Percentiles rank a stretch among this genome's conserved stretches.
Conservation (phyloP, 1,140 invertebrate genomes). For the Babylonia areolata region DNA sequence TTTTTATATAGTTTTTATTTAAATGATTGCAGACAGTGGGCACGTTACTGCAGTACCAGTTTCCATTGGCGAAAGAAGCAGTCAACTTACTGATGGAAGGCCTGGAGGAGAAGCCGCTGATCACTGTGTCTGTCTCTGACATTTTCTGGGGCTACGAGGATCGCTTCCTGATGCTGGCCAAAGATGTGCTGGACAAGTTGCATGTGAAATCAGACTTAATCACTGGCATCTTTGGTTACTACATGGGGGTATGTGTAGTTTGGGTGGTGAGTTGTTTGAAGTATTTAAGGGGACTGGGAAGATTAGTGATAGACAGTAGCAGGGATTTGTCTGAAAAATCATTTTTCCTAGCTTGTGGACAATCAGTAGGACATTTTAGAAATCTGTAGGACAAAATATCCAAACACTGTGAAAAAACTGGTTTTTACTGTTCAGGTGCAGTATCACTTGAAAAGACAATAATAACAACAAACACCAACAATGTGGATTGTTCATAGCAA, state of each 20-base stretch:
- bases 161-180: conserved; percentile 47
- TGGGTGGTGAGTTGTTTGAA: neutral
- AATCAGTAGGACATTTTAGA: too few species aligned
- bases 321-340: too few species aligned
- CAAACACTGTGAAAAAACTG: too few species aligned
- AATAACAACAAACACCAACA: too few species aligned
- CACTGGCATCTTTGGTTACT: conserved; percentile 27
- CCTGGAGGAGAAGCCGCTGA: conserved; percentile 51
- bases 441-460: too few species aligned
- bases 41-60: conserved; percentile 49
- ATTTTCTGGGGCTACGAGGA: conserved; percentile 65
- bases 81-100: conserved; percentile 34
- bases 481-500: too few species aligned
- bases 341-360: too few species aligned
- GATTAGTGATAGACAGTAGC: too few species aligned
- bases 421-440: too few species aligned
- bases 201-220: conserved; percentile 19
- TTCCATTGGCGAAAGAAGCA: conserved; percentile 38
- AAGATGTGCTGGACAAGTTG: conserved; percentile 26
- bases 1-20: neutral
- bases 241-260: conserved; percentile 30
- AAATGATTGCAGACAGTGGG: conserved; percentile 52
- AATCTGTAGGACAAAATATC: too few species aligned
- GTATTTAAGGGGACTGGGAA: too few species aligned
- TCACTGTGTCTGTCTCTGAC: conserved; percentile 50